Conservation (phyloP, 2,797 vertebrate species). For the Emydoidea blandingii region DNA sequence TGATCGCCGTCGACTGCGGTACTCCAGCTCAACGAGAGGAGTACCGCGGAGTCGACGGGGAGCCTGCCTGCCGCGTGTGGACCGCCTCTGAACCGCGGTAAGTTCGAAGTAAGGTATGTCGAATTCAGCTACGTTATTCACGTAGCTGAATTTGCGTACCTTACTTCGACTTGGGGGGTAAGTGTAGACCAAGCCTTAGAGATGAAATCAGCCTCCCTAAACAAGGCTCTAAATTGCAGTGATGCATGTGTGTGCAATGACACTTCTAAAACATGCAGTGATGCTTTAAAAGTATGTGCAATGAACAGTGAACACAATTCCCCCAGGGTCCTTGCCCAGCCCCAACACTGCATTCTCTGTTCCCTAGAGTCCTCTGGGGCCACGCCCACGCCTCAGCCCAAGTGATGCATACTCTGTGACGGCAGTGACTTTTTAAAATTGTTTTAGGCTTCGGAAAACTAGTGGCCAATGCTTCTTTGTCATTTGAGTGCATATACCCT, state of each 20-base stretch:
- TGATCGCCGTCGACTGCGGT: too few species aligned
- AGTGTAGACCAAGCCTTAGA: too few species aligned
- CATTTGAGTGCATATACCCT: rapidly evolving
- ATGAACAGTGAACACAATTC: rapidly evolving
- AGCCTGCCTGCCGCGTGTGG: too few species aligned
- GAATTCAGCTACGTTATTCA: too few species aligned
- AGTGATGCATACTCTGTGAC: rapidly evolving
- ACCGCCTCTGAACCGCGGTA: too few species aligned
- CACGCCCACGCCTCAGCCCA: neutral
- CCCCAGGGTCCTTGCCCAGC: neutral
- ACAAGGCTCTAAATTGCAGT: neutral
- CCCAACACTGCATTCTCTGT: neutral
- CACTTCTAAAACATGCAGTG: neutral
- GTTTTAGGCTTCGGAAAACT: neutral
- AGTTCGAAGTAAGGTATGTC: too few species aligned
- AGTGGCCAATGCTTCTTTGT: rapidly evolving
- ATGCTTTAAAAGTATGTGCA: neutral
- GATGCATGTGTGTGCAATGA: neutral
- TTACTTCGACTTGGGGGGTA: too few species aligned
- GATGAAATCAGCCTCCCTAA: neutral
- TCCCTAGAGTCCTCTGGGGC: rapidly evolving
- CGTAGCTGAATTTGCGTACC: too few species aligned
- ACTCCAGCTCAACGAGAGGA: too few species aligned
- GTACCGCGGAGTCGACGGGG: too few species aligned
- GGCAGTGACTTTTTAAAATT: rapidly evolving